phyloP scores from a whole-genome alignment of 1,140 invertebrate species.

The Stegodyphus mimosarum region DNA sequence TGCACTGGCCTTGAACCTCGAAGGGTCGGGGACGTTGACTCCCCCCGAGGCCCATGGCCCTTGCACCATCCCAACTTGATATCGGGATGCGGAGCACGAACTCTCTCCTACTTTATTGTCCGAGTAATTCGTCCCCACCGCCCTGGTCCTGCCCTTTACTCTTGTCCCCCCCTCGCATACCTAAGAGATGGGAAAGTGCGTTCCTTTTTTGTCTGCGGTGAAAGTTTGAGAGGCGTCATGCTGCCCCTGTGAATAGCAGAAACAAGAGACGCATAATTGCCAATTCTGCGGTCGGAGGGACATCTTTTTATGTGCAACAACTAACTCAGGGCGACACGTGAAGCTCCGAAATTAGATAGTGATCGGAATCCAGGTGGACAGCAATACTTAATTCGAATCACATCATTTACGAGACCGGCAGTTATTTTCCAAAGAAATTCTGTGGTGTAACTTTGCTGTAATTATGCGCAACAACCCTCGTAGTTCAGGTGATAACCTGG shows the following conservation, averaged over 20 bases:
- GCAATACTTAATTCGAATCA: too few relatives aligned
- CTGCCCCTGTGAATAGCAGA: slow-evolving; percentile 3
- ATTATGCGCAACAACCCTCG: too few relatives aligned
- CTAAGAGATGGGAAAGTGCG: slow-evolving; percentile 29
- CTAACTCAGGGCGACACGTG: too few relatives aligned
- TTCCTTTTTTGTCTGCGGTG: slow-evolving; percentile 10
- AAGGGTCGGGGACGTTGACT: slow-evolving; percentile 42
- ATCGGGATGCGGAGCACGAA: slow-evolving; percentile 19
- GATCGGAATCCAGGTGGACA: too few relatives aligned
- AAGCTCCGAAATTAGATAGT: too few relatives aligned
- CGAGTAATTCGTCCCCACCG: slow-evolving; percentile 6
- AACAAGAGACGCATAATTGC: slow-evolving; percentile 18
- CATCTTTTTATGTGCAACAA: too few relatives aligned
- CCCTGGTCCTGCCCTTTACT: not conserved
- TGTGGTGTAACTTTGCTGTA: too few relatives aligned
- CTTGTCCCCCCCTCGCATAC: slow-evolving; percentile 28
- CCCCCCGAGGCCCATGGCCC: not conserved
- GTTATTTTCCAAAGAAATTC: too few relatives aligned
- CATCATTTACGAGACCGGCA: too few relatives aligned
- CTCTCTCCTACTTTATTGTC: slow-evolving; percentile 51
- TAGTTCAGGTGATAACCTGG: too few relatives aligned
- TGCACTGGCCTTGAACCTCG: slow-evolving; percentile 43
- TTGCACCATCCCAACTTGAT: slow-evolving; percentile 25
- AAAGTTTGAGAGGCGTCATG: slow-evolving; percentile 6
- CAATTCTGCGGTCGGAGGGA: slow-evolving; percentile 4